phyloP scores from a whole-genome alignment of 2,888 invertebrate genomes.

The Drosophila kuntzei region DNA sequence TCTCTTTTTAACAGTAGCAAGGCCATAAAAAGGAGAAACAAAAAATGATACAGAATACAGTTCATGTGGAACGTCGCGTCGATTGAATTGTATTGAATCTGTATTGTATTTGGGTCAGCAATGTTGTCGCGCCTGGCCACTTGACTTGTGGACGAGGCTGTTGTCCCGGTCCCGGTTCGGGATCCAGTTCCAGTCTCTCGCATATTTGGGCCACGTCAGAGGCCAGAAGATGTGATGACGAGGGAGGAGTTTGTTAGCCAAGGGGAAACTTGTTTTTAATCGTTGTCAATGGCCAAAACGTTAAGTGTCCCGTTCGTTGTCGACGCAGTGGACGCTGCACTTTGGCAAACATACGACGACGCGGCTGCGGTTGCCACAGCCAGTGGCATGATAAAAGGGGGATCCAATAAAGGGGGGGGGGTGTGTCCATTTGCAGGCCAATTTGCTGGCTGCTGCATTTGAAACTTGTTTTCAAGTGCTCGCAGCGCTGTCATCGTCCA shows the following conservation, averaged over 20 bases:
- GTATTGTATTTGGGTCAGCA: slow-evolving; percentile 75
- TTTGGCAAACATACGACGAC: slow-evolving; percentile 48
- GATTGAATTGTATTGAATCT: slow-evolving; percentile 79
- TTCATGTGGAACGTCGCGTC: slow-evolving; percentile 51
- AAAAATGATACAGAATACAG: slow-evolving; percentile 55
- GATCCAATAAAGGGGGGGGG: not conserved
- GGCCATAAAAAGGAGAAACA: slow-evolving; percentile 54
- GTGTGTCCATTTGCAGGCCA: slow-evolving; percentile 54
- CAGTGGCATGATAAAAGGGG: not conserved
- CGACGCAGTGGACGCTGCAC: slow-evolving; percentile 41
- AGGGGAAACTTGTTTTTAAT: slow-evolving; percentile 76
- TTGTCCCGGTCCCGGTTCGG: slow-evolving; percentile 65
- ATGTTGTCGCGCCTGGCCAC: slow-evolving; percentile 61
- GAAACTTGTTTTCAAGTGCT: slow-evolving; percentile 65
- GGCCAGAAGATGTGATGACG: not conserved
- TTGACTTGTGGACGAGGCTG: slow-evolving; percentile 30
- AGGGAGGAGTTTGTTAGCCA: slow-evolving; percentile 1
- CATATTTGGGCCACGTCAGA: slow-evolving; percentile 51
- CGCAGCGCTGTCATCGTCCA: slow-evolving; percentile 35
- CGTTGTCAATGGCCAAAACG: slow-evolving; percentile 81
- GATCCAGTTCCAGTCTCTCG: slow-evolving; percentile 39
- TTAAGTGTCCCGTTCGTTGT: slow-evolving; percentile 77
- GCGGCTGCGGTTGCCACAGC: slow-evolving; percentile 11
- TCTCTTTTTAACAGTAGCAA: slow-evolving; percentile 31
- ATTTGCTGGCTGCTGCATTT: slow-evolving; percentile 68